Evolutionary conservation across 2,113 vertebrate genomes (phyloP).

Genomic region (Brachypteracias leptosomus): DNA sequence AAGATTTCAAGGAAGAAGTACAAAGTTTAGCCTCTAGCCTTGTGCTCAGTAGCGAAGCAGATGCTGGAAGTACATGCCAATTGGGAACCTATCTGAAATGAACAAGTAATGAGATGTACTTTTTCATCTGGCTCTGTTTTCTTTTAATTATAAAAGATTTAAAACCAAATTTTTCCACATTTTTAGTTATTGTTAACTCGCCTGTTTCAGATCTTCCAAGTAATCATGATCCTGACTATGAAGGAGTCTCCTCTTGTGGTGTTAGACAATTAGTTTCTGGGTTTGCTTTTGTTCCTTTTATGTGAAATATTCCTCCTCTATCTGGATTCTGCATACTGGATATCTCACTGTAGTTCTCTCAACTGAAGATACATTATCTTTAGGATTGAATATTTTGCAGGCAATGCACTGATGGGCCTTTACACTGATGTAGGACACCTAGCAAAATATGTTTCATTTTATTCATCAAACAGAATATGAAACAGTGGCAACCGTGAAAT

Average conservation of each 20-base stretch:
- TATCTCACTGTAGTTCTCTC: background rate
- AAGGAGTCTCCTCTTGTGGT: accelerated
- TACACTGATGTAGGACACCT: background rate
- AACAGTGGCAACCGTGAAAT: background rate
- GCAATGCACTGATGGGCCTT: background rate
- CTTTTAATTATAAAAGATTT: background rate
- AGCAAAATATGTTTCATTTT: background rate
- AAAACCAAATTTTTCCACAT: background rate
- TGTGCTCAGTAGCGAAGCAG: background rate
- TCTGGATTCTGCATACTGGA: background rate
- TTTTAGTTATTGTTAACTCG: background rate
- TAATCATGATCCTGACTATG: background rate
- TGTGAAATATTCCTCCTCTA: background rate
- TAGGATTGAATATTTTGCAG: background rate
- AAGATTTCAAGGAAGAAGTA: background rate
- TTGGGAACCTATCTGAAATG: background rate
- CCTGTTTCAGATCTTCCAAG: background rate
- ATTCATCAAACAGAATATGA: background rate
- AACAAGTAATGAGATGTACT: background rate
- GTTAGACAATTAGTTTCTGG: background rate
- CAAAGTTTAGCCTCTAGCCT: background rate
- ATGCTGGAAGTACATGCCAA: background rate
- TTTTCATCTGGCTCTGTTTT: background rate
- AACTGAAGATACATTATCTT: background rate
- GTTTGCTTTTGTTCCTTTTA: background rate